Evolutionary conservation across 2,797 vertebrate species (phyloP).

Genomic region (Epinephelus malabaricus): DNA sequence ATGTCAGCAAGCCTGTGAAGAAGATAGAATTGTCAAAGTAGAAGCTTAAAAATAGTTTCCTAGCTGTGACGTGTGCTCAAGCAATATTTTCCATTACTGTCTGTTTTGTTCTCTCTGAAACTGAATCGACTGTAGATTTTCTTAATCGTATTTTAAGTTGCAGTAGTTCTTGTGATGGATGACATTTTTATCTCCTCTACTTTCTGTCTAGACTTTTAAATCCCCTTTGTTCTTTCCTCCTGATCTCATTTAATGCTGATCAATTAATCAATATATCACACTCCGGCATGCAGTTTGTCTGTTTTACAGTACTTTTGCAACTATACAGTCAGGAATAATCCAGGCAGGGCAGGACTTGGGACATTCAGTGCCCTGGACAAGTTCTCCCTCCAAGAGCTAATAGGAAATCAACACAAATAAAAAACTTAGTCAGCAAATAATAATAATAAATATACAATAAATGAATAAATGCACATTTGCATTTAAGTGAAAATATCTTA

Average conservation of each 20-base stretch:
- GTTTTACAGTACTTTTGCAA: neutral
- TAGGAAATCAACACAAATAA: no score
- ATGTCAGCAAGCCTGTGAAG: neutral
- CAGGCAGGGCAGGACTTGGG: no score
- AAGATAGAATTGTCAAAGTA: constrained; percentile 16
- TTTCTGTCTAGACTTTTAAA: neutral
- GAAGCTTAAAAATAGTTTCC: constrained; percentile 21
- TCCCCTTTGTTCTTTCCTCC: neutral
- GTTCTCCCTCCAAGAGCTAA: no score
- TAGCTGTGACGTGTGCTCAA: neutral
- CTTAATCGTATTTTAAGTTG: neutral
- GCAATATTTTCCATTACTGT: neutral
- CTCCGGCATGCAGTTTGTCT: neutral
- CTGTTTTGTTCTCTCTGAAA: neutral
- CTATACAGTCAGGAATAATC: neutral
- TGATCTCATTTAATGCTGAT: neutral
- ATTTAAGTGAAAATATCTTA: no score
- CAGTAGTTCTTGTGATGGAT: neutral
- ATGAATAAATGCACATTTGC: no score
- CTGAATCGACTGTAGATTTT: neutral
- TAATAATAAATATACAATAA: no score
- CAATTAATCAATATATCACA: neutral
- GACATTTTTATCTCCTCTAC: neutral
- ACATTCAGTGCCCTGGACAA: no score
- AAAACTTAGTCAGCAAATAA: no score